phyloP scores from a whole-genome alignment of 2,113 vertebrate species.

The Nannospalax galili region DNA sequence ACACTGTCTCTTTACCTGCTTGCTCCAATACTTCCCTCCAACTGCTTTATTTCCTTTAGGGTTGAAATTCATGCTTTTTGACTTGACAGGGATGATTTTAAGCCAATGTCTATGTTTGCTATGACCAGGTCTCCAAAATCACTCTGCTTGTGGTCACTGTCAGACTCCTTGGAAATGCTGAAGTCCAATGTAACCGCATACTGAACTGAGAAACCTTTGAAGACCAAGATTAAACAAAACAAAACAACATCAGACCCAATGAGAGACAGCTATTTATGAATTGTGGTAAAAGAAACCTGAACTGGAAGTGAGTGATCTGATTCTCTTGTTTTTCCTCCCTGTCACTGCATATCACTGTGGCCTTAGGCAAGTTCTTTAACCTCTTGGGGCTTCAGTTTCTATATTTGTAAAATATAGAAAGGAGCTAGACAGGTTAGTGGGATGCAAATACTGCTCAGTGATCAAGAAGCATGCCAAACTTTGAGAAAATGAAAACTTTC shows the following conservation, averaged over 20 bases:
- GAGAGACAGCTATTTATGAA: constrained; percentile 23
- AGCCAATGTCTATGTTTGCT: neutral
- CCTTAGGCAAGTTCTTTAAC: neutral
- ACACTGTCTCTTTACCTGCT: neutral
- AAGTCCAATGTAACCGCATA: neutral
- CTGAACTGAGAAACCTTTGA: constrained; percentile 56
- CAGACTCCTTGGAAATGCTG: neutral
- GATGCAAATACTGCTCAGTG: neutral
- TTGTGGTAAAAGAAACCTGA: neutral
- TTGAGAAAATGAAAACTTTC: neutral
- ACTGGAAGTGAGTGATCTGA: neutral
- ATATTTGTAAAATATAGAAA: constrained; percentile 34
- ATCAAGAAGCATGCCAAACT: neutral
- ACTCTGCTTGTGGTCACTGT: neutral
- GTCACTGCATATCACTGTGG: neutral
- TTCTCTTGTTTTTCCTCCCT: neutral
- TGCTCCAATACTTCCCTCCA: neutral
- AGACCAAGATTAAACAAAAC: constrained; percentile 41
- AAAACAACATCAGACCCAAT: neutral
- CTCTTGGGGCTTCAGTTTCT: constrained; percentile 23
- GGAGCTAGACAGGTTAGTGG: neutral
- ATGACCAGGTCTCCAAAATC: constrained; percentile 29
- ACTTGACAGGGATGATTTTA: constrained; percentile 46
- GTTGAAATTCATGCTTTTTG: constrained; percentile 37
- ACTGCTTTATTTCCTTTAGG: constrained; percentile 22